Evolutionary conservation across 2,797 vertebrate species (phyloP).

Genomic region (Malurus splendens): DNA sequence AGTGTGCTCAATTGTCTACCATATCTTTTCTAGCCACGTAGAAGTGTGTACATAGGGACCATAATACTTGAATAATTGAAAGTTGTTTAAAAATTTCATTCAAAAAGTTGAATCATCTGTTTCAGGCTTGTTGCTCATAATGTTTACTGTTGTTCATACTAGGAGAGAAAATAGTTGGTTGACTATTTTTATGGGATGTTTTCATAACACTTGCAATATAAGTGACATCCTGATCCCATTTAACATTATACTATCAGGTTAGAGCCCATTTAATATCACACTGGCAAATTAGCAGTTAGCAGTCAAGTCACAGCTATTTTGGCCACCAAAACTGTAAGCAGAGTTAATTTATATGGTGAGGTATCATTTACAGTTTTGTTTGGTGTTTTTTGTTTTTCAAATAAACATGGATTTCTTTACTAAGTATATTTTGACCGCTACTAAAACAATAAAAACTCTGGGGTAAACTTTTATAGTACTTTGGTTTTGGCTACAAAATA

Average conservation of each 20-base stretch:
- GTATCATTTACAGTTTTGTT: conserved; percentile 28
- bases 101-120: conserved; percentile 29
- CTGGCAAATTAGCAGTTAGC: conserved; percentile 47
- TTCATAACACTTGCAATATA: conserved; percentile 28
- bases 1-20: conserved; percentile 64
- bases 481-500: conserved; percentile 57
- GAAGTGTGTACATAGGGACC: conserved; percentile 65
- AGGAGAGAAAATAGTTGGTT: conserved; percentile 54
- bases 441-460: conserved; percentile 42
- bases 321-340: conserved; percentile 40
- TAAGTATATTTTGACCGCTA: conserved; percentile 68
- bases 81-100: conserved; percentile 40
- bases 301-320: conserved; percentile 46
- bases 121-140: conserved; percentile 50
- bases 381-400: conserved; percentile 1
- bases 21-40: conserved; percentile 52
- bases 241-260: conserved; percentile 11
- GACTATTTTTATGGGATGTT: conserved; percentile 64
- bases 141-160: conserved; percentile 49
- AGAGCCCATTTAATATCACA: conserved; percentile 29
- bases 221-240: conserved; percentile 31
- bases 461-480: background rate
- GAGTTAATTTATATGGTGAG: conserved; percentile 63
- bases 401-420: conserved; percentile 66
- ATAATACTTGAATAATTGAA: conserved; percentile 66